Percentiles rank a stretch among this genome's conserved stretches.
Evolutionary conservation across 2,797 vertebrate species (phyloP).

Genomic region (Lithobates sylvaticus): DNA sequence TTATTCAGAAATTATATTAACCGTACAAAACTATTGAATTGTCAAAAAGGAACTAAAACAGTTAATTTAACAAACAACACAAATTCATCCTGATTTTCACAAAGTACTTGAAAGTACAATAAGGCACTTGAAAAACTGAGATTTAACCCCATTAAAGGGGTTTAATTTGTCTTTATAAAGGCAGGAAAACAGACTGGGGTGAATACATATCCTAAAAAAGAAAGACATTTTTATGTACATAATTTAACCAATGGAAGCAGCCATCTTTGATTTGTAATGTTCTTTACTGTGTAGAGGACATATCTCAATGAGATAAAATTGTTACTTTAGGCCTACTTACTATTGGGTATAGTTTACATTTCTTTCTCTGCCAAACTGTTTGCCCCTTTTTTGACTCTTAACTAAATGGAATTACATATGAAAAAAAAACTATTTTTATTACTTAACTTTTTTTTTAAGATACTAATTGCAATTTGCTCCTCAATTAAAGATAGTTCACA

Average conservation of each 20-base stretch:
- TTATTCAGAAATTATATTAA: constrained; percentile 95
- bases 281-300: neutral
- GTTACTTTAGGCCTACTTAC: neutral
- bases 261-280: constrained; percentile 53
- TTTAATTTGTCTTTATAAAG: constrained; percentile 44
- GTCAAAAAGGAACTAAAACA: constrained; percentile 96
- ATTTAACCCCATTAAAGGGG: constrained; percentile 77
- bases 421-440: constrained; percentile 59
- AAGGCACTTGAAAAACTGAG: constrained; percentile 99
- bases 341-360: neutral
- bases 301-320: neutral
- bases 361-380: neutral
- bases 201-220: constrained; percentile 34
- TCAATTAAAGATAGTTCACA: neutral
- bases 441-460: neutral
- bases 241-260: neutral
- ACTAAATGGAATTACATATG: neutral
- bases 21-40: constrained; percentile 99
- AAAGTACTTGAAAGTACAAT: constrained; percentile 97
- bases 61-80: constrained; percentile 97
- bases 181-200: constrained; percentile 49
- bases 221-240: constrained; percentile 46
- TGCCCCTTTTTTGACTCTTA: neutral
- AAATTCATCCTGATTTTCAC: constrained; percentile 98
- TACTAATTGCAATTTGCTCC: neutral